phyloP scores from a whole-genome alignment of 1,140 invertebrate species.

The Pentalonia nigronervosa region DNA sequence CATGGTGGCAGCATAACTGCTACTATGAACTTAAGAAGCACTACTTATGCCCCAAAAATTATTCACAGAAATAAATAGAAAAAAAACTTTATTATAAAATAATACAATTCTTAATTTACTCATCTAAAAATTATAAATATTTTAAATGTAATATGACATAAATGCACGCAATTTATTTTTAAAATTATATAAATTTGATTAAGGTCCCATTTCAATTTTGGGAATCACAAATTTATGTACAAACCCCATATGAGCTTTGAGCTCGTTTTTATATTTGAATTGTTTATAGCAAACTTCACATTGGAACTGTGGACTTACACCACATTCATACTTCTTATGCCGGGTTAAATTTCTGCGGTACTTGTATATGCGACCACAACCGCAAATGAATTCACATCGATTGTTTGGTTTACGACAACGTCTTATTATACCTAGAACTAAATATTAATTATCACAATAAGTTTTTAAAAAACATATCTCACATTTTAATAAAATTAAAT shows the following conservation, averaged over 20 bases:
- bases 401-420: conserved; percentile 7
- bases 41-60: neutral
- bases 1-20: no score
- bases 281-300: conserved; percentile 59
- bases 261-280: conserved; percentile 59
- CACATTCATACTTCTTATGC: conserved; percentile 61
- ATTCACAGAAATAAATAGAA: neutral
- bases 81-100: neutral
- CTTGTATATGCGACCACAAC: conserved; percentile 44
- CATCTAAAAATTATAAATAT: neutral
- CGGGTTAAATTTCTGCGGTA: conserved; percentile 59
- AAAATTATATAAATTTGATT: neutral
- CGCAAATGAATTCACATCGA: conserved; percentile 32
- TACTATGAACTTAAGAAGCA: no score
- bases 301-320: conserved; percentile 58
- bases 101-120: neutral
- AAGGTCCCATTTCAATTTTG: conserved; percentile 30
- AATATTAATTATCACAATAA: neutral
- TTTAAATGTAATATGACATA: neutral
- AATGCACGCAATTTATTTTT: neutral
- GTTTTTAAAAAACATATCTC: neutral
- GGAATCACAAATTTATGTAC: conserved; percentile 44
- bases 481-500: neutral
- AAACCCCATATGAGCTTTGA: conserved; percentile 58
- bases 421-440: neutral